A percentile compares a stretch with the other conserved stretches of the same genome.
phyloP scores from a whole-genome alignment of 2,888 invertebrate genomes.

The Steinernema scapterisci region DNA sequence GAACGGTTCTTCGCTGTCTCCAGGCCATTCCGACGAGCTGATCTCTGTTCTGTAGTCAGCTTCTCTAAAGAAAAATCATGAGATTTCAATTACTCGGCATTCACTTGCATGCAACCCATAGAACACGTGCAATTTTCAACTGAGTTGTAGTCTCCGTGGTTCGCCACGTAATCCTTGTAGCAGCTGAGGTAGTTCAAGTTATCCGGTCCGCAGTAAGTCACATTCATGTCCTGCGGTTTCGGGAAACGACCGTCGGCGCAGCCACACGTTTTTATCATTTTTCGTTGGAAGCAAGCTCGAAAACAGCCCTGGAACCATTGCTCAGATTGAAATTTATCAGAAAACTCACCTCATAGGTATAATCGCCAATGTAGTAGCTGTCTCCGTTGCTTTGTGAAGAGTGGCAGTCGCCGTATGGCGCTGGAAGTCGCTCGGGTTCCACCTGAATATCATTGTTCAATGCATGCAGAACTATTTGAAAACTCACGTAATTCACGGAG shows the following conservation, averaged over 20 bases:
- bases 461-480: not conserved
- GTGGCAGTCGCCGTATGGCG: slow-evolving; percentile 39
- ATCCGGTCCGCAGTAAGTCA: slow-evolving; percentile 31
- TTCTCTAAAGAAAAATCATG: slow-evolving; percentile 34
- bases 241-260: slow-evolving; percentile 54
- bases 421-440: slow-evolving; percentile 34
- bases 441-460: slow-evolving; percentile 27
- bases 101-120: slow-evolving; percentile 42
- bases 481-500: slow-evolving; percentile 40
- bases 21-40: slow-evolving; percentile 37
- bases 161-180: slow-evolving; percentile 38
- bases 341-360: slow-evolving; percentile 33
- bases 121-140: slow-evolving; percentile 40
- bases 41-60: slow-evolving; percentile 19
- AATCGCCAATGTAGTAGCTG: slow-evolving; percentile 27
- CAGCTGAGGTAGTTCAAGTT: slow-evolving; percentile 34
- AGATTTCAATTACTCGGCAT: not conserved
- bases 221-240: not conserved
- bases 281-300: slow-evolving; percentile 65
- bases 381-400: not conserved
- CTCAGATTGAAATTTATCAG: not conserved
- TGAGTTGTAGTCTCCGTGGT: slow-evolving; percentile 39
- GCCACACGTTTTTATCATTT: slow-evolving; percentile 51
- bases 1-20: slow-evolving; percentile 33
- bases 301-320: slow-evolving; percentile 62